These are phyloP conservation scores for Alloscopus bannaensis DNA, from an alignment of 2,888 invertebrate species.

Conservation along the genomic window DNA sequence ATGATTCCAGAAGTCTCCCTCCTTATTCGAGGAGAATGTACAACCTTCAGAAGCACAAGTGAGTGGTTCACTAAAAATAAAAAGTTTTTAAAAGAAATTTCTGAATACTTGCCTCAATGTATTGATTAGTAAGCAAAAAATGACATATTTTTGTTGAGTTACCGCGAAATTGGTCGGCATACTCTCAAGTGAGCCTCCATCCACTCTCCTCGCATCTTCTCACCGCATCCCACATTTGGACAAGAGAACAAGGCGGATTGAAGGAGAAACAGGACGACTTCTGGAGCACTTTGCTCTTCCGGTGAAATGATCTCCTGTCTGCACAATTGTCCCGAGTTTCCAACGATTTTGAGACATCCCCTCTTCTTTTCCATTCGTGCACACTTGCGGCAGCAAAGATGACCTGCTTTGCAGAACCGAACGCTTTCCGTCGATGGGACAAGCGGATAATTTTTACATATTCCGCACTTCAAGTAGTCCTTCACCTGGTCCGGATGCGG, in stretches of 20 bases:
- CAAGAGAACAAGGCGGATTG: neutral
- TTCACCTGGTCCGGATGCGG: neutral
- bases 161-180: neutral
- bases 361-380: neutral
- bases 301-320: neutral
- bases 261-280: neutral
- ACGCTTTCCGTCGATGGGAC: neutral
- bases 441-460: neutral
- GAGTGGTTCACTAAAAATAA: neutral
- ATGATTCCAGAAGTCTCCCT: no score
- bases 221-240: neutral
- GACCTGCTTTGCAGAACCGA: neutral
- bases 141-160: no score
- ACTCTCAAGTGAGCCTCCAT: neutral
- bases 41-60: neutral
- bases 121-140: no score
- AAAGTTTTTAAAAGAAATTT: neutral
- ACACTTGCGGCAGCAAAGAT: neutral
- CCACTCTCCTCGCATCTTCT: neutral
- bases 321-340: neutral
- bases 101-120: no score
- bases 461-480: neutral
- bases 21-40: neutral
- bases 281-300: no score
- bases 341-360: neutral